Evolutionary conservation across 2,797 vertebrate species (phyloP), one percentile per base, ranked within the genome.

Genomic region (Oreortyx pictus): DNA sequence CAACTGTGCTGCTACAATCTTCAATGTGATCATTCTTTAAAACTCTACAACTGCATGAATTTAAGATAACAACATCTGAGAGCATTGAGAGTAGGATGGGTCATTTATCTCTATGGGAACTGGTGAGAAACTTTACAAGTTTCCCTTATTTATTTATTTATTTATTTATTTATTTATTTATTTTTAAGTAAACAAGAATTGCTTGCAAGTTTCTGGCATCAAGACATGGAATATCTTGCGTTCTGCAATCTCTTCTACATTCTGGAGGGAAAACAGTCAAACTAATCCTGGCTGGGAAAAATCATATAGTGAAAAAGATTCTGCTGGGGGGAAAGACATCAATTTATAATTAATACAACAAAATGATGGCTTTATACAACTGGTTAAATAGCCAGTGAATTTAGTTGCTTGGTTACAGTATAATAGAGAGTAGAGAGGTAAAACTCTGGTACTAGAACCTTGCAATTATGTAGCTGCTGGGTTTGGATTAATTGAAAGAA

Each of bases 11-110:
- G 29, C 47, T 86, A 49, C 49, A 84, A 24, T 82, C 74, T 80
- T 89, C 73, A 91, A 29, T 22, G 50, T 78, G 73, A 82, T 24
- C 81, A 27, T 70, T 91, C 79, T 89, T 95, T 83, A 73, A 86
- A 92, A 91, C 83, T 89, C 66, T 93, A 66, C 76, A 89, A 49
- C 77, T 66, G 27, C 70, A 73, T 59, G 84, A 64, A 86, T 91
- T 91, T 86, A 60, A 88, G 85, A 82, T 47, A 88, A 88, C 27
- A 91, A 62, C 33, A 39, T 39, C 12, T 39, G 39, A 39, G 39
- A 39, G 39, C 39, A 41, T 6, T 79, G 85, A 86, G 25, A 86
- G 10, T 62, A 89, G 25, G 79, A 68, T 39, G 29, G 27, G 11
- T 6, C 78, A 39, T 78, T 92, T 75, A 68, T 70, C 56, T 73